Evolutionary conservation across 2,113 vertebrate species (phyloP), one percentile per base, ranked within the genome.

Genomic region (Actenoides lindsayi): DNA sequence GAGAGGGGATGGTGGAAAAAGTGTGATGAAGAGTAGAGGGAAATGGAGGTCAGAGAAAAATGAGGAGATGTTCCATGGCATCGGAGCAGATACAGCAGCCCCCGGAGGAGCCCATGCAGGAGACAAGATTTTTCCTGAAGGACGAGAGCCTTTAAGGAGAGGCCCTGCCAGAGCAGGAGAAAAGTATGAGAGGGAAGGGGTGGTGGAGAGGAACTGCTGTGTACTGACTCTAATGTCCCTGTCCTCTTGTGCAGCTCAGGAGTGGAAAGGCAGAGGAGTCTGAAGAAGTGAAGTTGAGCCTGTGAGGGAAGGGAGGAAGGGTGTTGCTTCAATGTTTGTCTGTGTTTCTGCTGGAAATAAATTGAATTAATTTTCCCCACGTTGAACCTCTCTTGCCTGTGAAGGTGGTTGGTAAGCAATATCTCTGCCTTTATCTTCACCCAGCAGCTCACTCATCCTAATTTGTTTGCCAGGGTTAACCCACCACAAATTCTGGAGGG

Each of bases 201-300:
- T 21, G 9, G 20, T 2, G 2, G 56, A 57, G 30, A 75, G 11
- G 20, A 95, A 13, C 7, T 0, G 0, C 39, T 57, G 18, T 39
- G 16, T 48, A 25, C 19, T 42, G 63, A 23, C 13, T 35, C 33
- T 30, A 46, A 39, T 57, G 17, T 3, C 46, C 15, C 8, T 0
- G 0, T 93, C 23, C 5, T n/a, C 8, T 28, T 37, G 37, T 1
- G 3, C 12, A 1, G 3, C n/a, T 33, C 33, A 14, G 39, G 27
- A 1, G 0, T 20, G 60, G 17, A 10, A 8, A 11, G 1, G 8
- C 17, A 17, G 24, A 65, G 35, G 28, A 62, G 7, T 65, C 44
- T 46, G 60, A 19, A 78, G 48, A 24, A 68, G 15, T 50, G 15
- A 81, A 73, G 31, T 18, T 23, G 37, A 71, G 57, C 44, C 46